Evolutionary conservation across 2,113 vertebrate species (phyloP), one percentile per base, ranked within the genome.

Genomic region (Callionymus lyra): DNA sequence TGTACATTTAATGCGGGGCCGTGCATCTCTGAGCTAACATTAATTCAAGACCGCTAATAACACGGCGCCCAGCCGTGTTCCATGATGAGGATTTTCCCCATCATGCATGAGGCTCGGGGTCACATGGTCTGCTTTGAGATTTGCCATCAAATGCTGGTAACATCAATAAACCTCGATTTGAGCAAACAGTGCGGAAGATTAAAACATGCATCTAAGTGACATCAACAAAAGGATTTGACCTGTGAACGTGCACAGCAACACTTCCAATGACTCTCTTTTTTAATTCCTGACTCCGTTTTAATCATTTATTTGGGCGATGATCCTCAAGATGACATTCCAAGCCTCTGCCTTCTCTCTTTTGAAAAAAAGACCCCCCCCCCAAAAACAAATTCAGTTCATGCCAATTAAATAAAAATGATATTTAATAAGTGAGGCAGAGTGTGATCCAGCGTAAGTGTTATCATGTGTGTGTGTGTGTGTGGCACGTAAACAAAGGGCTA

Each of bases 191-290:
- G 38, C 47, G 49, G 34, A 36, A 51, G 50, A 70, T 56, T 74
- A 61, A 61, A 59, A 38, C 31, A 17, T 15, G 9, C 34, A 47
- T 17, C 47, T 50, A 32, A 47, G 32, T 42, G 12, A 27, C 56
- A 60, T 53, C 34, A 61, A 60, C 61, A 41, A 50, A 52, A 46
- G 49, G 39, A 31, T 34, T 53, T 49, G 16, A 34, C 50, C 48
- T 38, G 58, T 63, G 48, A 55, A 8, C 49, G 32, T 34, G 35
- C 54, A 64, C 13, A 52, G 50, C 56, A 38, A 60, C 56, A 59
- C 65, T 44, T 74, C 80, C 75, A 68, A 80, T 69, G 57, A 70
- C 21, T 4, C 21, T 8, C 8, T 8, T 27, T 27, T 27, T 27
- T 27, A 5, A 8, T 27, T 27, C 8, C 4, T 27, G 21, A 27